Conservation (phyloP, 2,113 vertebrate genomes). For the Epinephelus moara region DNA sequence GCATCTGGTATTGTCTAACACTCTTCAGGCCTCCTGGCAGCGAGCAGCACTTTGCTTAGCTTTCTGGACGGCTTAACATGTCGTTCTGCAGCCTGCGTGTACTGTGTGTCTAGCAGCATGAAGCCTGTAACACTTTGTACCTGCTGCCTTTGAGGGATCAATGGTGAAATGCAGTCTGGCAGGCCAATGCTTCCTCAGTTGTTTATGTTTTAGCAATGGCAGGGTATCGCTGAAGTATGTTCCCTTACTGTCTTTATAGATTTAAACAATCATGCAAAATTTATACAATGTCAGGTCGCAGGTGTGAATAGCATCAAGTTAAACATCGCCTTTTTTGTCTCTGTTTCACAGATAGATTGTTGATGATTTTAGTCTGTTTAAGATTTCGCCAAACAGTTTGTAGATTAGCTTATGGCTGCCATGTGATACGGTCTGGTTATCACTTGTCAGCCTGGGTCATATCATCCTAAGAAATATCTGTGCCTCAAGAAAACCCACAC, state of each 20-base stretch:
- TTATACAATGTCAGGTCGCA: neutral
- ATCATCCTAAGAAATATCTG: too few species aligned
- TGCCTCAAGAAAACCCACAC: too few species aligned
- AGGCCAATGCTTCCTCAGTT: neutral
- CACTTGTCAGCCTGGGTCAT: neutral
- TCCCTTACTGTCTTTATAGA: neutral
- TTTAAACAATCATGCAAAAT: neutral
- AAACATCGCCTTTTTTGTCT: neutral
- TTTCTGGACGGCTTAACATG: slow-evolving; percentile 45
- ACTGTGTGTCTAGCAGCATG: slow-evolving; percentile 38
- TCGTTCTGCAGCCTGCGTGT: slow-evolving; percentile 7
- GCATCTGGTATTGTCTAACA: slow-evolving; percentile 58
- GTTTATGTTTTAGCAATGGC: neutral
- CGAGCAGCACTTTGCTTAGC: slow-evolving; percentile 23
- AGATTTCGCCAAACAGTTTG: neutral
- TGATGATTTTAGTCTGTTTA: too few species aligned
- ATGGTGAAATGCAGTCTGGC: slow-evolving; percentile 31
- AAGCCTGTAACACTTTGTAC: slow-evolving; percentile 47
- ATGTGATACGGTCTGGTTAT: neutral
- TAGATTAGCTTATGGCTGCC: neutral
- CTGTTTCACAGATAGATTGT: neutral
- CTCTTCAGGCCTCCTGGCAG: slow-evolving; percentile 39
- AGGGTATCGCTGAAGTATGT: neutral
- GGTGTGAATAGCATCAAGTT: neutral
- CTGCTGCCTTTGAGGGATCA: slow-evolving; percentile 47